Evolutionary conservation across 2,888 invertebrate species (phyloP), one percentile per base, ranked within the genome.

Genomic region (Candidula unifasciata): DNA sequence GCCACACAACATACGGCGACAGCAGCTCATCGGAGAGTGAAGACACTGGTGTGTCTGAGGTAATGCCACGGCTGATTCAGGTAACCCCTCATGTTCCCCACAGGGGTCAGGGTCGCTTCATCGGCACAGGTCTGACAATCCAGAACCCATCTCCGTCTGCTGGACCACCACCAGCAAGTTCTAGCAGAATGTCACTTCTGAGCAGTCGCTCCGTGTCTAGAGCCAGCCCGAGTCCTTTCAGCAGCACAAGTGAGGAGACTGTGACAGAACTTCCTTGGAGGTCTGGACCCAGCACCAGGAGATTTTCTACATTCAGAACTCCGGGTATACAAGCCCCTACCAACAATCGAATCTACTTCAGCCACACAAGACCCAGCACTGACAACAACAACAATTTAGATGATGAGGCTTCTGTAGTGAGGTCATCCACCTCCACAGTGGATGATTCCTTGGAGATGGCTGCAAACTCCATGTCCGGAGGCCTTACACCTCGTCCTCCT

Each of bases 1-100:
- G 87, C 37, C 91, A 91, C 79, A 89, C 89, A 27, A 87, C 85
- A 13, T 87, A 87, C 52, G 85, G 84, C 18, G 73, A 78, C 10
- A 74, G 37, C 18, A 71, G 54, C 27, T 64, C 80, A 13, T 64
- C 79, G 18, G 82, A 64, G 3, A 81, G 68, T 35, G 80, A 69
- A 2, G 83, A 68, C 0, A 30, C 24, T 0, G 66, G 52, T 21
- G 57, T 77, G 16, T 52, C 81, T 24, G 83, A 74, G 60, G 33
- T 74, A 27, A 79, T 87, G 79, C 87, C 87, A 13, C 86, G 80
- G 57, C 86, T 87, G 21, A 79, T 82, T 21, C 80, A 86, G 37
- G 87, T 81, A n/a, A 52, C 86, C n/a, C 87, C 87, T 30, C 84
- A 69, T 18, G 21, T 84, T 30, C 85, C 84, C 16, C 82, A 74